phyloP scores from a whole-genome alignment of 1,140 invertebrate genomes.

The Conus betulinus region DNA sequence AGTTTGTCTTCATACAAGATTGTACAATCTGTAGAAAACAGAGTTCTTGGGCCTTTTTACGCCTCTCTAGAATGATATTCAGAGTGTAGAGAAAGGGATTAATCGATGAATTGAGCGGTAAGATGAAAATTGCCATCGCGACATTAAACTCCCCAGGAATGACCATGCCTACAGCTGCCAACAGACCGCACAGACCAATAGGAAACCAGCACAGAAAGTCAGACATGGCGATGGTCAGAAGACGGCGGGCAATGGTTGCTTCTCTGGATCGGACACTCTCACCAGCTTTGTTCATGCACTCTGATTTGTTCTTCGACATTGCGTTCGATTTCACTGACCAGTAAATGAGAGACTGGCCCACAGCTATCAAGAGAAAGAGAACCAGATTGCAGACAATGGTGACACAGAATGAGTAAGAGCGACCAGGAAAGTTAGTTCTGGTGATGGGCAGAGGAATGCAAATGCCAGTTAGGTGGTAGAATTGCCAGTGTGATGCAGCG shows the following conservation, averaged over 20 bases:
- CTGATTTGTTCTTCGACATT: not conserved
- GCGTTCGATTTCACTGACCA: slow-evolving; percentile 3
- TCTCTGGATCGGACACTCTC: slow-evolving; percentile 4
- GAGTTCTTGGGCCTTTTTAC: not conserved
- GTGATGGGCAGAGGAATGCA: slow-evolving; percentile 21
- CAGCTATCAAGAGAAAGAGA: not conserved
- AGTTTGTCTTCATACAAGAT: no score
- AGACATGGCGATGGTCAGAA: not conserved
- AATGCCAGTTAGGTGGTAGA: slow-evolving; percentile 15
- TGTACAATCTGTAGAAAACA: not conserved
- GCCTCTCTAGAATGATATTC: slow-evolving; percentile 16
- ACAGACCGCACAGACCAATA: slow-evolving; percentile 23
- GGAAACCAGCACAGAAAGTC: slow-evolving; percentile 23
- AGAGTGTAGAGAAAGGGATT: slow-evolving; percentile 47
- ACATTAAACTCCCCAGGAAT: slow-evolving; percentile 6
- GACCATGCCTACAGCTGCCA: not conserved
- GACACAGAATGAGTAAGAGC: not conserved
- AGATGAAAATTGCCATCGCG: slow-evolving; percentile 49
- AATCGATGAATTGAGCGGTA: slow-evolving; percentile 52
- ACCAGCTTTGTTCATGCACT: not conserved
- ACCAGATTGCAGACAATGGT: not conserved
- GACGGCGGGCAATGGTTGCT: not conserved
- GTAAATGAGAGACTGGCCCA: slow-evolving; percentile 1
- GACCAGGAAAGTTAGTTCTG: not conserved
- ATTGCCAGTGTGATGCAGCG: not conserved